Base-by-base conservation (phyloP, 2,797 vertebrate species). In the Vespertilio murinus region DNA sequence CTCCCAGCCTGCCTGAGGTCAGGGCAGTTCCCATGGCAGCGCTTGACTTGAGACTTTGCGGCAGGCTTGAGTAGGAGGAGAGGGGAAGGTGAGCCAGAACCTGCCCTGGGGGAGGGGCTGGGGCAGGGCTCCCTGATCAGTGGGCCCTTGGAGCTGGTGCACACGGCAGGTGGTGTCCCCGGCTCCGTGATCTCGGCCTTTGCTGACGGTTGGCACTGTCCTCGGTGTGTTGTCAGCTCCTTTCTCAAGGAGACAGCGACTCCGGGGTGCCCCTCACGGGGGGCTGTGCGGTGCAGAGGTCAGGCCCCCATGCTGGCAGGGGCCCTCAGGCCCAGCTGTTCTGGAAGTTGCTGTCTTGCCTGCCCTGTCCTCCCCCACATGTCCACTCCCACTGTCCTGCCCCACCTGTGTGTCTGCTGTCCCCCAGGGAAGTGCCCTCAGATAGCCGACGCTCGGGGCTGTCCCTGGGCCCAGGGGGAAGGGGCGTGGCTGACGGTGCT, bases 51-150 rank as follows among this genome's bases (percentile, higher is more conserved):
- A 96, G 95, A 74, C 96, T 96, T 97, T 95, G 91, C 92, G 10
- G 96, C 96, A 96, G 95, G 96, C 95, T 96, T 97, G 96, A 96
- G 96, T 95, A 96, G 97, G 96, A 95, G 94, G 95, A 96, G 96
- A 97, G 96, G 96, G 97, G 93, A 95, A 96, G 95, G 96, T 97
- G 97, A 97, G 94, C 93, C 92, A 90, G 96, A 85, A 85, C 52
- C 94, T 91, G 90, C 88, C 79, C 79, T 81, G 90, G 95, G 91
- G 96, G 93, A 65, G 82, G 96, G 93, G 61, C 73, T 77, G 86
- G 90, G 81, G 73, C 92, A 88, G 95, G 74, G 42, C 80, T 91
- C 80, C 92, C 12, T 1, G 40, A 18, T 33, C 77, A 6, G 2
- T 6, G 61, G 92, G 80, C 95, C 94, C 95, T 94, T 47, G 2